These are phyloP conservation scores for Lycodopsis pacificus DNA, from an alignment of 2,797 vertebrate genomes.

Conservation along the genomic window DNA sequence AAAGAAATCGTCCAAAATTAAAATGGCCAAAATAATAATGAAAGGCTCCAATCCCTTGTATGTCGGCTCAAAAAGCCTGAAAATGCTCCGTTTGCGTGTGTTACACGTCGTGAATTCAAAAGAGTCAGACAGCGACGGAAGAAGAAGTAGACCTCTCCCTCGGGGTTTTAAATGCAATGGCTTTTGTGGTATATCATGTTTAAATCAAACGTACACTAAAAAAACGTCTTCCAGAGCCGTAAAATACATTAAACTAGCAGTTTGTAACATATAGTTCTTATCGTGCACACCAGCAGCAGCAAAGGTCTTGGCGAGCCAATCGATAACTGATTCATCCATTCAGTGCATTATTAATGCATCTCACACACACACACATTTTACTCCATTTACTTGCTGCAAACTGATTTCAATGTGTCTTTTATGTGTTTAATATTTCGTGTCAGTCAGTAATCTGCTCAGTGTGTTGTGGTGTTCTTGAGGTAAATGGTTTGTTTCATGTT, in stretches of 20 bases:
- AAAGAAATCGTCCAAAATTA: neutral
- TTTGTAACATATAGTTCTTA: neutral
- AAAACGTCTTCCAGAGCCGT: neutral
- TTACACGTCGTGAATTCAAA: neutral
- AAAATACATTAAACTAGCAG: neutral
- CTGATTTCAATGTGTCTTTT: neutral
- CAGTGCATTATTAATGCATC: neutral
- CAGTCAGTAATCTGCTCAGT: conserved; percentile 9
- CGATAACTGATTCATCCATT: neutral
- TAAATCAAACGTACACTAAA: neutral
- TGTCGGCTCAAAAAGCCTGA: neutral
- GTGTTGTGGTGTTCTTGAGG: neutral
- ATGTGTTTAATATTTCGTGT: neutral
- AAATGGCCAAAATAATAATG: neutral
- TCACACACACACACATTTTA: neutral
- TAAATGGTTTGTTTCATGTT: conserved; percentile 22
- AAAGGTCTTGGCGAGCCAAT: neutral
- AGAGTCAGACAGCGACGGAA: neutral
- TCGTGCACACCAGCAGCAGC: neutral
- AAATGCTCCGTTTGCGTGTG: neutral
- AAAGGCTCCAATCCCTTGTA: neutral
- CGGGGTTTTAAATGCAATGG: neutral
- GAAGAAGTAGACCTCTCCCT: neutral
- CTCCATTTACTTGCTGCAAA: conserved; percentile 6
- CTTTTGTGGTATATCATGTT: neutral